A percentile compares a stretch with the other conserved stretches of the same genome.
phyloP scores from a whole-genome alignment of 2,113 vertebrate species.

The Scophthalmus maximus region DNA sequence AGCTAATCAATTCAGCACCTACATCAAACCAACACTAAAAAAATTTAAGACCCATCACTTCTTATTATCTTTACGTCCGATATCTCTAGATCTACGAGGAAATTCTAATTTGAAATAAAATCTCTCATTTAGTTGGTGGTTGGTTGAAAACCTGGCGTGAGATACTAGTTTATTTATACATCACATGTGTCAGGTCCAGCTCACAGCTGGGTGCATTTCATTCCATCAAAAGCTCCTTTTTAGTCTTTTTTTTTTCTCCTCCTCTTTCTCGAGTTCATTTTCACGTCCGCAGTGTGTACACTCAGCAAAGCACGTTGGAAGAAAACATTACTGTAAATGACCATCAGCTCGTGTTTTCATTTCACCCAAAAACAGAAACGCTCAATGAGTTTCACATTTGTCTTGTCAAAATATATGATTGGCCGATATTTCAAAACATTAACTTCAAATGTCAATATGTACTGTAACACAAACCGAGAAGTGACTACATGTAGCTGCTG shows the following conservation, averaged over 20 bases:
- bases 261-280: slow-evolving; percentile 68
- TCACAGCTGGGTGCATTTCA: slow-evolving; percentile 82
- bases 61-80: slow-evolving; percentile 59
- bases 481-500: slow-evolving; percentile 76
- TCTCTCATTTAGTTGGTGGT: slow-evolving; percentile 70
- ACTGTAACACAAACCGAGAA: slow-evolving; percentile 73
- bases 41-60: slow-evolving; percentile 63
- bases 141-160: slow-evolving; percentile 79
- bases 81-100: slow-evolving; percentile 73
- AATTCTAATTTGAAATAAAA: slow-evolving; percentile 78
- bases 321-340: slow-evolving; percentile 78
- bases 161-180: slow-evolving; percentile 83
- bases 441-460: slow-evolving; percentile 78
- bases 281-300: slow-evolving; percentile 59
- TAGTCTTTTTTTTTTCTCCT: slow-evolving; percentile 34
- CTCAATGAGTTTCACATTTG: slow-evolving; percentile 71
- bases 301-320: slow-evolving; percentile 50
- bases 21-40: slow-evolving; percentile 43
- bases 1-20: slow-evolving; percentile 47
- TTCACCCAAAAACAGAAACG: slow-evolving; percentile 60
- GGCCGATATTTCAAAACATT: slow-evolving; percentile 72
- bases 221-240: slow-evolving; percentile 84
- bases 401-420: slow-evolving; percentile 76
- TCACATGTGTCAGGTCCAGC: slow-evolving; percentile 79
- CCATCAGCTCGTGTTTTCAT: slow-evolving; percentile 67